A percentile compares a stretch with the other conserved stretches of the same genome.
These are phyloP conservation scores for Pangasius krempfi DNA, from an alignment of 2,797 vertebrate genomes.

Conservation along the genomic window DNA sequence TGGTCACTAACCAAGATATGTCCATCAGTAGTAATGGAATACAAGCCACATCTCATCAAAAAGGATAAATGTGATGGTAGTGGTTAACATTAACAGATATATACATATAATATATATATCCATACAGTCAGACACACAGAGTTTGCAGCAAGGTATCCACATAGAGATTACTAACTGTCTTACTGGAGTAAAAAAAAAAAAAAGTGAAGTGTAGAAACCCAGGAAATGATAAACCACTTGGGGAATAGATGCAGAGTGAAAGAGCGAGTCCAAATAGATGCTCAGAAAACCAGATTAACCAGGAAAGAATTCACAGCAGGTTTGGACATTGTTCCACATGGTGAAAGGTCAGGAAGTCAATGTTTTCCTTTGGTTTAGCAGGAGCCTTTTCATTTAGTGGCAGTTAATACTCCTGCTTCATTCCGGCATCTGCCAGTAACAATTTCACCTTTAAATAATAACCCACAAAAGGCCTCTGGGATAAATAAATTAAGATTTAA, in stretches of 20 bases:
- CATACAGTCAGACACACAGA: background rate
- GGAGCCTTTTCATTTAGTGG: slow-evolving; percentile 64
- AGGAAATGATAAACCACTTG: slow-evolving; percentile 46
- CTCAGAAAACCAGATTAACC: slow-evolving; percentile 56
- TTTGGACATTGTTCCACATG: slow-evolving; percentile 63
- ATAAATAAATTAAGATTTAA: slow-evolving; percentile 65
- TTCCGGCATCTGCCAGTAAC: slow-evolving; percentile 59
- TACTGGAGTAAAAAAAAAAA: background rate
- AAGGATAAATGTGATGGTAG: slow-evolving; percentile 40
- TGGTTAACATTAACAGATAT: slow-evolving; percentile 50
- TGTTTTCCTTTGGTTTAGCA: slow-evolving; percentile 65
- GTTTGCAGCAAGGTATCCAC: slow-evolving; percentile 57
- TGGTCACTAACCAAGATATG: slow-evolving; percentile 49
- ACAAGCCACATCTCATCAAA: slow-evolving; percentile 39
- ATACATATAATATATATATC: slow-evolving; percentile 54
- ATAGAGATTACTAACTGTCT: slow-evolving; percentile 45
- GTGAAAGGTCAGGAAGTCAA: slow-evolving; percentile 65
- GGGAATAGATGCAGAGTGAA: slow-evolving; percentile 43
- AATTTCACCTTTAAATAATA: slow-evolving; percentile 60
- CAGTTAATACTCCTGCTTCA: slow-evolving; percentile 60
- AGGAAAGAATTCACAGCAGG: slow-evolving; percentile 69
- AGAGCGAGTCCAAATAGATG: slow-evolving; percentile 45
- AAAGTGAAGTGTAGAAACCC: slow-evolving; percentile 24
- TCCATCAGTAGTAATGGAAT: slow-evolving; percentile 56
- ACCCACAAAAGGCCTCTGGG: slow-evolving; percentile 53